Base-by-base conservation (phyloP, 2,888 invertebrate species). In the Sabellastarte sp. region DNA sequence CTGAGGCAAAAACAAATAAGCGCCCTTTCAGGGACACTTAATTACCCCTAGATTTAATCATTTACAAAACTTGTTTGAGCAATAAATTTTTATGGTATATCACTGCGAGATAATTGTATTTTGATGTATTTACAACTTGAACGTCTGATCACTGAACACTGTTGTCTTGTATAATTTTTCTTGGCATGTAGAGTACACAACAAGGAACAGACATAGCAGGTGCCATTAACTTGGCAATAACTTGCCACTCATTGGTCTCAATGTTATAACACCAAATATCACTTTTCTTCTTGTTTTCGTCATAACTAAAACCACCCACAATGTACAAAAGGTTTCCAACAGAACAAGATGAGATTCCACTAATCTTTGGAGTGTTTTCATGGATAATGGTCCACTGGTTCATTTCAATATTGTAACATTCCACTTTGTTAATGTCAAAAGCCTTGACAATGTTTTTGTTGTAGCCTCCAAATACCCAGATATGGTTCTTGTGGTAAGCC, bases 161-260 rank as follows among this genome's bases (percentile, higher is more conserved):
- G n/a, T n/a, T n/a, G 24, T 52, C 53, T 4, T 30, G 32, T 1
- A 63, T 53, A 30, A 65, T 33, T 3, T 53, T 24, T 41, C 59
- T 3, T 28, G 65, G 65, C 30, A 65, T 28, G 26, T 59, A 63
- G n/a, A 65, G 32, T 20, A 59, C 63, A 32, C 65, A 65, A 32
- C 65, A 59, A 1, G 65, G 63, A 28, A 65, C 65, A 1, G 65
- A 53, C 62, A 65, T 65, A 32, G 65, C 59, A n/a, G 65, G 65
- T 20, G 50, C 33, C 20, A 4, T 24, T 5, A 65, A 59, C 56
- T 51, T 28, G 10, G 59, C 29, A 20, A 65, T 28, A 3, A 51
- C 33, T 28, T 63, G 50, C 65, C 65, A 65, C 29, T 65, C 56
- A 30, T 63, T 63, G 24, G 41, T 55, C 50, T 59, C 50, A 26